Base-by-base conservation (phyloP, 1,140 invertebrate species). In the Lineus longissimus region DNA sequence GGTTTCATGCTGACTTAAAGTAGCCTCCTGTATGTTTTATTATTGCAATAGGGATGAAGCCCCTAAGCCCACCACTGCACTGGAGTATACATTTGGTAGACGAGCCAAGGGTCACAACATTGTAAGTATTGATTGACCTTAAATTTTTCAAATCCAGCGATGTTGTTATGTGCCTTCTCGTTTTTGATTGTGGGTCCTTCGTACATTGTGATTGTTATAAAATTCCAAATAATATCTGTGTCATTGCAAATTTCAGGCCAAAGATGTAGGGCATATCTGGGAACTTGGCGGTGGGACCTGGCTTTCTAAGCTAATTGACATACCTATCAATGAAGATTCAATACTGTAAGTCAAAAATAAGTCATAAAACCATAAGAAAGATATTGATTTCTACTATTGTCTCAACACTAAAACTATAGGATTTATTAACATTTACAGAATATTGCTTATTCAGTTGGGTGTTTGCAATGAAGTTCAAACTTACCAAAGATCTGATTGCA, bases 221-320 rank as follows among this genome's bases (percentile, higher is more conserved):
- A 51, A 27, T 4, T 51, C 25, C n/a, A 51, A 4, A 51, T 4
- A n/a, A 23, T 23, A 7, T n/a, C 33, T n/a, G n/a, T n/a, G n/a
- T n/a, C 47, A 4, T 7, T 51, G 6, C 47, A 7, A 15, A n/a
- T 69, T 72, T 25, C 63, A 89, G 88, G 81, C 83, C 2, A 93
- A 93, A 75, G 89, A 89, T 76, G 85, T 94, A 31, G 89, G 91
- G 65, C 91, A 95, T 67, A 87, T 95, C 27, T 95, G 91, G 91
- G 93, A 95, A 81, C 81, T 94, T 33, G 92, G 91, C 2, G 89
- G 91, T n/a, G 86, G 86, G 59, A 82, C 84, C 7, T 76, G 84
- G 65, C 81, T 85, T 56, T 80, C 81, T 55, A 81, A 84, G 66
- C 73, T 87, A 27, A 74, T 87, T 47, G 78, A 83, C 65, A 83